Base-by-base conservation (phyloP, 2,888 invertebrate genomes). In the Hybos culiciformis region DNA sequence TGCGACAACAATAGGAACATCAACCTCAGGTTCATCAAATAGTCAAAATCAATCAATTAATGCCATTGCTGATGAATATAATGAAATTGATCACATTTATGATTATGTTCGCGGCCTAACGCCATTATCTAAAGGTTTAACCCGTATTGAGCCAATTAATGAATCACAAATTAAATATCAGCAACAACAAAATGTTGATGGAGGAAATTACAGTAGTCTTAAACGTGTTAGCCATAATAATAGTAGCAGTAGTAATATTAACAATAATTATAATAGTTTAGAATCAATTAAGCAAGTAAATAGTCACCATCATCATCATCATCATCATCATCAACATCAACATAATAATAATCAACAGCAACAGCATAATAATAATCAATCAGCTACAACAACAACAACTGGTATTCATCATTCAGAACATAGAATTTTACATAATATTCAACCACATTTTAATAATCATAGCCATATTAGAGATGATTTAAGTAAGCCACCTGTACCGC, bases 81-180 rank as follows among this genome's bases (percentile, higher is more conserved):
- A 92, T 54, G 92, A 94, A 67, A 91, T 94, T 53, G 93, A 94
- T 70, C 90, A 93, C 67, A 90, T 94, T 51, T 94, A 94, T 62
- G 91, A 92, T 61, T 94, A 93, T 63, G 91, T 94, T 0, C 73
- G 93, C 48, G 92, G 93, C 2, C 83, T 93, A 53, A 91, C 91
- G 40, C 90, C 90, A 2, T 72, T 90, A 21, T 90, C 92, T 5
- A 86, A 87, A 62, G 83, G 77, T 56, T 62, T 54, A 63, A 69
- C 61, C 54, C 67, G 54, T 51, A 71, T 56, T 60, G 71, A 56
- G 56, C 70, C 55, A 33, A 70, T 70, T 31, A 68, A 68, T 26
- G 70, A 66, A 63, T 68, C 55, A 52, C 61, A 61, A n/a, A 52
- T 64, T 18, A 63, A 65, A 47, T 66, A 64, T 36, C 65, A 66